phyloP scores from a whole-genome alignment of 2,113 vertebrate genomes.

The Ophiodon elongatus region DNA sequence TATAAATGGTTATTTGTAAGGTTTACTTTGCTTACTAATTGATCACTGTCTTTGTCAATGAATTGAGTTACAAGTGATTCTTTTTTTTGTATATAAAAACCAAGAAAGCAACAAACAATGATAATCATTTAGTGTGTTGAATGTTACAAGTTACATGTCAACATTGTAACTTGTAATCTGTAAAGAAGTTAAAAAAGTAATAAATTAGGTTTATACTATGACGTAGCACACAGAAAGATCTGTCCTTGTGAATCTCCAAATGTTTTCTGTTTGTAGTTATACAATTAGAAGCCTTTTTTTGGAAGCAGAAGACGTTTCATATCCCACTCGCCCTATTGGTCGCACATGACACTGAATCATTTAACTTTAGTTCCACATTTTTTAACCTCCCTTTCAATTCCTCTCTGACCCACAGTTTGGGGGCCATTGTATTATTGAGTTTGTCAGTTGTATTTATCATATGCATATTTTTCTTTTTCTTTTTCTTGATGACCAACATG shows the following conservation, averaged over 20 bases:
- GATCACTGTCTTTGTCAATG: not conserved
- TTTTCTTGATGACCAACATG: not conserved
- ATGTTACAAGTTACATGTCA: not conserved
- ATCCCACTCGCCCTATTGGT: not conserved
- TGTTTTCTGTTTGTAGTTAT: not conserved
- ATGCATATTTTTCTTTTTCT: not conserved
- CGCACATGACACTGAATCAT: not conserved
- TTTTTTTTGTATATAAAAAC: not conserved
- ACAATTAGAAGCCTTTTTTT: too few species aligned
- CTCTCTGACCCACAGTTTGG: not conserved
- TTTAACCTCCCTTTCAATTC: not conserved
- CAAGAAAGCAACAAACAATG: not conserved
- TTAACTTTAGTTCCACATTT: not conserved
- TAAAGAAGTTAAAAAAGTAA: not conserved
- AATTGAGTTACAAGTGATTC: not conserved
- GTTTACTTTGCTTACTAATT: not conserved
- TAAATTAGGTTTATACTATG: not conserved
- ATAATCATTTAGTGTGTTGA: not conserved
- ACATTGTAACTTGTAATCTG: too few species aligned
- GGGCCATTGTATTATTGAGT: conserved; percentile 7
- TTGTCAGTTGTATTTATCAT: not conserved
- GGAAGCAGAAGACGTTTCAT: not conserved
- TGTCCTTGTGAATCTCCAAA: not conserved
- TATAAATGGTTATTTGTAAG: not conserved
- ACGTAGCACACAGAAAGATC: not conserved